Percentiles rank a stretch among this genome's conserved stretches.
Evolutionary conservation across 2,113 vertebrate species (phyloP).

Genomic region (Misgurnus mizolepis): DNA sequence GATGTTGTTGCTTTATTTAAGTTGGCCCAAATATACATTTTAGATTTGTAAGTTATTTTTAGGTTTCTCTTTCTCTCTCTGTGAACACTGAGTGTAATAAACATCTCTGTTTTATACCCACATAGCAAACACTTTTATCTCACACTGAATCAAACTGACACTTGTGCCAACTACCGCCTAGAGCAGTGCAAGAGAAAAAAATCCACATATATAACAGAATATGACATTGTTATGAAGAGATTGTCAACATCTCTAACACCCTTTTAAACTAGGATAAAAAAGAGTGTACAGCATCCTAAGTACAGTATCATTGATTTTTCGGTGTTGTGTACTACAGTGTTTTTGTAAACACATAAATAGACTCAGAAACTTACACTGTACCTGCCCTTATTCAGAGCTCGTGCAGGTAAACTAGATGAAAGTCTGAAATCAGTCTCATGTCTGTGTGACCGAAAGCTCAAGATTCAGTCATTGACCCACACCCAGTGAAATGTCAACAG

Average conservation of each 20-base stretch:
- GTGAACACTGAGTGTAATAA: background rate
- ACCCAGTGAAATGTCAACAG: constrained; percentile 30
- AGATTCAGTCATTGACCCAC: constrained; percentile 22
- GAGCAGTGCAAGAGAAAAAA: background rate
- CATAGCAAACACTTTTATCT: background rate
- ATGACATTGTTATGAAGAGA: constrained; percentile 24
- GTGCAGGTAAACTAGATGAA: background rate
- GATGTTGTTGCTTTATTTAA: too few relatives aligned
- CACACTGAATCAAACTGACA: constrained; percentile 32
- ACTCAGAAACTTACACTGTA: background rate
- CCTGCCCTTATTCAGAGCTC: background rate
- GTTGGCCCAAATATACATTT: background rate
- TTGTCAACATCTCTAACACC: background rate
- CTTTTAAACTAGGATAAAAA: background rate
- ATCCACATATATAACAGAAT: background rate
- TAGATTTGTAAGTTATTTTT: background rate
- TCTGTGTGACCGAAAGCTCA: background rate
- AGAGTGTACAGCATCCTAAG: background rate
- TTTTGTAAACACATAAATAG: background rate
- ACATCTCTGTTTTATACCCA: constrained; percentile 21
- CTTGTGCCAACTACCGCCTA: constrained; percentile 25
- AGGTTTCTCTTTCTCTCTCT: background rate
- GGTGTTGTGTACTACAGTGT: background rate
- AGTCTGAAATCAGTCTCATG: constrained; percentile 4
- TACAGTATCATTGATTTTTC: background rate